phyloP scores from a whole-genome alignment of 2,888 invertebrate species.

The Harpagoxenus sublaevis region DNA sequence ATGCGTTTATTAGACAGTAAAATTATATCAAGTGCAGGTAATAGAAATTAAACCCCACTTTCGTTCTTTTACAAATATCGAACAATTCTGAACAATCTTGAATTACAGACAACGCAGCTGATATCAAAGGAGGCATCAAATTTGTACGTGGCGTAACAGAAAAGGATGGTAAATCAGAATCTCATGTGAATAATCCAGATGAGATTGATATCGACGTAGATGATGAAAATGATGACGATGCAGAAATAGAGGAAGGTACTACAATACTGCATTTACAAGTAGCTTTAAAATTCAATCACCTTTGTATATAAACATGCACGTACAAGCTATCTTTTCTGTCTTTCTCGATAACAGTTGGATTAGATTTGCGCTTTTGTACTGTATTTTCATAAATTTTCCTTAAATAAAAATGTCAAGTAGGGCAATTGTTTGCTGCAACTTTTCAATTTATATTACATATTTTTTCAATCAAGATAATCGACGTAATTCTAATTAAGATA shows the following conservation, averaged over 20 bases:
- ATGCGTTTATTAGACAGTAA: slow-evolving; percentile 96
- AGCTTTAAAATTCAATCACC: background rate
- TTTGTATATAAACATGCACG: background rate
- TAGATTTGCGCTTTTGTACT: too few relatives aligned
- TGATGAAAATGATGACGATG: slow-evolving; percentile 88
- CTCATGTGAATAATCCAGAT: slow-evolving; percentile 93
- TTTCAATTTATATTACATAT: background rate
- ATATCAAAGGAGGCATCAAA: slow-evolving; percentile 89
- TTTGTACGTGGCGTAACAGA: slow-evolving; percentile 96
- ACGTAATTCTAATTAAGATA: background rate
- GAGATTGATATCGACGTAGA: slow-evolving; percentile 95
- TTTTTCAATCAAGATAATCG: background rate
- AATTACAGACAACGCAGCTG: slow-evolving; percentile 70
- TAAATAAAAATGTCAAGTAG: too few relatives aligned
- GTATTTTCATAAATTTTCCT: too few relatives aligned
- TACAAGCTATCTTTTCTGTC: background rate
- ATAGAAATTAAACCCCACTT: background rate
- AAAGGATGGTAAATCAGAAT: slow-evolving; percentile 89
- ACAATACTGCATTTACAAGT: background rate
- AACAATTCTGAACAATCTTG: slow-evolving; percentile 13
- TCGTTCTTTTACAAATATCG: background rate
- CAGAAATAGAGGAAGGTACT: slow-evolving; percentile 85
- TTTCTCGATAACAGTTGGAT: background rate
- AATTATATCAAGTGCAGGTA: slow-evolving; percentile 87
- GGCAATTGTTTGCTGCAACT: too few relatives aligned